Conservation (phyloP, 2,113 vertebrate species). For the Passer domesticus region DNA sequence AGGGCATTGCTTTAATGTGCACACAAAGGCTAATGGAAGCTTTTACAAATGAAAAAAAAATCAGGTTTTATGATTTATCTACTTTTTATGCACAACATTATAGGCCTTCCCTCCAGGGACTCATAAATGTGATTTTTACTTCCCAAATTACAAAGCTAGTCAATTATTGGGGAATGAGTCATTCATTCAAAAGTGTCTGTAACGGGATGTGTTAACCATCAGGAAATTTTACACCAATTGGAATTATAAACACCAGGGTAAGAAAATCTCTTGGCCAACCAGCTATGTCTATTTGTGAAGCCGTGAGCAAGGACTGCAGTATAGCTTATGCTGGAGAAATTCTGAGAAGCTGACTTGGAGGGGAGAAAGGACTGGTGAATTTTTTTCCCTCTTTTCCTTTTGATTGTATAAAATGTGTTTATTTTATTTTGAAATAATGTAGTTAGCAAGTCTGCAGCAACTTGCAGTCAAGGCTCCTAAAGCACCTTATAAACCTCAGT, state of each 20-base stretch:
- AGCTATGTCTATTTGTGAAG: slow-evolving; percentile 47
- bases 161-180: slow-evolving; percentile 80
- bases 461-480: slow-evolving; percentile 39
- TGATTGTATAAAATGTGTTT: slow-evolving; percentile 40
- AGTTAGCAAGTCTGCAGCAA: slow-evolving; percentile 51
- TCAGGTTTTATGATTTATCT: slow-evolving; percentile 81
- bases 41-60: slow-evolving; percentile 74
- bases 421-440: slow-evolving; percentile 50
- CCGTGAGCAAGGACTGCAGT: not conserved
- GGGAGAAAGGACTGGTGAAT: not conserved
- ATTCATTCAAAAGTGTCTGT: slow-evolving; percentile 77
- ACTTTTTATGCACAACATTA: slow-evolving; percentile 76
- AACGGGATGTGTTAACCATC: slow-evolving; percentile 82
- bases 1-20: slow-evolving; percentile 50
- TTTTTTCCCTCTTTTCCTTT: not conserved
- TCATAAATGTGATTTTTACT: slow-evolving; percentile 81
- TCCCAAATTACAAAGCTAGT: slow-evolving; percentile 80
- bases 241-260: slow-evolving; percentile 83
- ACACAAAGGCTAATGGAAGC: slow-evolving; percentile 74
- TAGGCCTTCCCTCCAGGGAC: slow-evolving; percentile 68
- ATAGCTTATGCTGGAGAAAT: not conserved
- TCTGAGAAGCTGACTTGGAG: not conserved
- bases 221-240: slow-evolving; percentile 83
- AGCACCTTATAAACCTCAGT: slow-evolving; percentile 39
- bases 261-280: slow-evolving; percentile 56